These are phyloP conservation scores for Bos taurus DNA, from an alignment of 2,113 vertebrate genomes.

Conservation along the genomic window DNA sequence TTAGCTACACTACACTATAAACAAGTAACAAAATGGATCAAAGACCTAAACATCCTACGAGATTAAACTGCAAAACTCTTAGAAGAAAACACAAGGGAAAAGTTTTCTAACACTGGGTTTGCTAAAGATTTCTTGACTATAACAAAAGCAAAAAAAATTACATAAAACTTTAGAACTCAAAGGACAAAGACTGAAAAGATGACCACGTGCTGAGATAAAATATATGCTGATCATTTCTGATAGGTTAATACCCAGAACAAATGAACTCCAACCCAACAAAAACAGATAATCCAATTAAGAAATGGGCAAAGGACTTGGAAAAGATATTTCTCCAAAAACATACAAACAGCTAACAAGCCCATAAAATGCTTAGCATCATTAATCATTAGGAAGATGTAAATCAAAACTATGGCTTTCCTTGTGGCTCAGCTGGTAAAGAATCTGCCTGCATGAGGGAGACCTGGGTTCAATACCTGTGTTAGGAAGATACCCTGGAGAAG, in stretches of 20 bases:
- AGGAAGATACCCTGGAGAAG: too few relatives aligned
- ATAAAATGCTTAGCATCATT: neutral
- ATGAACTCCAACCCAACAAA: neutral
- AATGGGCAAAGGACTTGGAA: neutral
- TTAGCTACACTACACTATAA: neutral
- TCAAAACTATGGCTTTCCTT: too few relatives aligned
- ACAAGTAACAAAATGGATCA: neutral
- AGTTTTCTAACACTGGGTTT: neutral
- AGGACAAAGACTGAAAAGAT: neutral
- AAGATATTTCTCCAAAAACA: neutral
- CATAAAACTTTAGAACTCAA: neutral
- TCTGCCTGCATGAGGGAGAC: too few relatives aligned
- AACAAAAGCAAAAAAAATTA: neutral
- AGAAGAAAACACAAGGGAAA: neutral
- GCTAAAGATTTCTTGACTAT: neutral
- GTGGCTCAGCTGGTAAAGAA: too few relatives aligned
- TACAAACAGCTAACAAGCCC: neutral
- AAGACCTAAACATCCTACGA: neutral
- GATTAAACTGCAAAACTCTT: neutral
- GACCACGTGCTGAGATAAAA: neutral
- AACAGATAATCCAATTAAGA: neutral
- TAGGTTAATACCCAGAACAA: neutral
- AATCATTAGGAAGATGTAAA: neutral
- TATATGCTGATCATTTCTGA: neutral
- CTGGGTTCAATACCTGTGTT: too few relatives aligned